phyloP scores from a whole-genome alignment of 2,888 invertebrate species.

The Cepaea hortensis region DNA sequence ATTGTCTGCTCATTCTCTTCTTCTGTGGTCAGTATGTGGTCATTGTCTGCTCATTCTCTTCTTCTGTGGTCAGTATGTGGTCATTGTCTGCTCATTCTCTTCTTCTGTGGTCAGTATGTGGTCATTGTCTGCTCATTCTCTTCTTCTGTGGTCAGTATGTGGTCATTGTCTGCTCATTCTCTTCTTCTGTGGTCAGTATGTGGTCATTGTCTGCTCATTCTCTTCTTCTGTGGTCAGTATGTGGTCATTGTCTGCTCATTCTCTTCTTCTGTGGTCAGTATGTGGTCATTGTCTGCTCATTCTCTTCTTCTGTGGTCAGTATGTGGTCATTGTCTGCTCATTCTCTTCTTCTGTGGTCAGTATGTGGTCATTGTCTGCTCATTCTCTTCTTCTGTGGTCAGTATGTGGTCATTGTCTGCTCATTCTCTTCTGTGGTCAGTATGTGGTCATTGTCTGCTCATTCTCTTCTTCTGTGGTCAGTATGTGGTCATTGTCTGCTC shows the following conservation, averaged over 20 bases:
- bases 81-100: too few species aligned
- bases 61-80: too few species aligned
- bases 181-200: slow-evolving; percentile 11
- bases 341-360: slow-evolving; percentile 72
- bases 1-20: slow-evolving; percentile 72
- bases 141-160: neutral
- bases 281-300: neutral
- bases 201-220: too few species aligned
- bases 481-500: neutral
- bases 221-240: too few species aligned
- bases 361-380: too few species aligned
- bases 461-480: neutral
- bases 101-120: neutral
- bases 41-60: too few species aligned
- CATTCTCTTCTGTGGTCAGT: too few species aligned
- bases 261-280: neutral
- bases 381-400: slow-evolving; percentile 72
- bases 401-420: too few species aligned
- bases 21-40: too few species aligned
- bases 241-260: too few species aligned
- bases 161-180: slow-evolving; percentile 71
- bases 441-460: too few species aligned
- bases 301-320: neutral
- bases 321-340: too few species aligned
- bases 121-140: neutral